Base-by-base conservation (phyloP, 2,888 invertebrate genomes). In the Yponomeuta cagnagella region DNA sequence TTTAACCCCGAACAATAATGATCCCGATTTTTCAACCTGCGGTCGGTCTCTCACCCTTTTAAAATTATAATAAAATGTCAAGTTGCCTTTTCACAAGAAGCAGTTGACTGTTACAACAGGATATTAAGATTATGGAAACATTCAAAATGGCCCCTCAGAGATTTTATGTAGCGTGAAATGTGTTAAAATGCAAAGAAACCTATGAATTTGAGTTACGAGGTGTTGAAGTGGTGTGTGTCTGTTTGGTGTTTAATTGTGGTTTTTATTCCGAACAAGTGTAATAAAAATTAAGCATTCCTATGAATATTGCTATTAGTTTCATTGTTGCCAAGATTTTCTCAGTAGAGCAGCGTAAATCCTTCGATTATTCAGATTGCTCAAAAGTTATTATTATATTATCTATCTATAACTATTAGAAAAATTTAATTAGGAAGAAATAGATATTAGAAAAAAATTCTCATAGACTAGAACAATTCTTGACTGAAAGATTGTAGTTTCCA, bases 111-210 rank as follows among this genome's bases (percentile, higher is more conserved):
- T 12, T 15, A 58, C 52, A 58, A 58, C 52, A 65, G 12, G 31
- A 65, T 23, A 23, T 43, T 67, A 67, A 37, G 33, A 67, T 67
- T 67, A 43, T 67, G 67, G 48, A 43, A n/a, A 67, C 43, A 48
- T 37, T 67, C 33, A 63, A 33, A 37, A 63, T 15, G 63, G 5
- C 37, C 37, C 67, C 23, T 70, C 69, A 72, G 68, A 74, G 43
- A 71, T 9, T 77, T 76, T 75, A 77, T 76, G 75, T 72, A 71
- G 74, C 76, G 72, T 74, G 69, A 75, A 76, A 76, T 74, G 30
- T 70, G 23, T 71, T 33, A 48, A 63, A 69, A 73, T 68, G 30
- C 12, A 23, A n/a, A 52, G 52, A 15, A 58, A 58, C 72, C 72
- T 71, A 71, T 73, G 70, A 67, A 33, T 15, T 43, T 33, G 52